Percentiles rank a stretch among this genome's conserved stretches.
These are phyloP conservation scores for Asbolus verrucosus DNA, from an alignment of 1,140 invertebrate genomes.

Conservation along the genomic window DNA sequence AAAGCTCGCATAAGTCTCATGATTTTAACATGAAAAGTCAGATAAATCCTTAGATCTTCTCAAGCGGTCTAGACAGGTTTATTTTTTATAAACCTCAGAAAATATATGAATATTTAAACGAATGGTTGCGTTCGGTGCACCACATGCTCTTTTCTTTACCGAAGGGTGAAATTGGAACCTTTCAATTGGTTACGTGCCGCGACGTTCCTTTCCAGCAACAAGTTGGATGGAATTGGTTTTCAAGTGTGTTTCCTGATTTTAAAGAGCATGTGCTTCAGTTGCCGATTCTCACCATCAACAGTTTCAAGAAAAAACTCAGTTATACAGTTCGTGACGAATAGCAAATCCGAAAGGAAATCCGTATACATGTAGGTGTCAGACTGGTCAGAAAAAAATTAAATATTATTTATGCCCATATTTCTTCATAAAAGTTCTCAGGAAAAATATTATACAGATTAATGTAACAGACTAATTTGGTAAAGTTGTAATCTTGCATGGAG, in stretches of 20 bases:
- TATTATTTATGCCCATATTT: too few species aligned
- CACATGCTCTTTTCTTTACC: neutral
- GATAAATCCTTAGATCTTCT: neutral
- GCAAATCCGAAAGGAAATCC: too few species aligned
- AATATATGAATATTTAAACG: conserved; percentile 16
- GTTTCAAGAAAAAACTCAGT: too few species aligned
- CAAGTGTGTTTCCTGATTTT: conserved; percentile 11
- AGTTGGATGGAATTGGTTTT: conserved; percentile 14
- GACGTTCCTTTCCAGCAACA: conserved; percentile 22
- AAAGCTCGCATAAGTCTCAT: too few species aligned
- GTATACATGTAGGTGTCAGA: too few species aligned
- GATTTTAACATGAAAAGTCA: neutral
- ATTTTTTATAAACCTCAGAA: neutral
- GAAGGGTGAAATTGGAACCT: conserved; percentile 18
- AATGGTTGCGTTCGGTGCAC: neutral
- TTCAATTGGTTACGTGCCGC: conserved; percentile 17
- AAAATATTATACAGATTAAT: too few species aligned
- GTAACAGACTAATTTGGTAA: too few species aligned
- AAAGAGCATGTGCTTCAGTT: neutral
- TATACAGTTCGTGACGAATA: too few species aligned
- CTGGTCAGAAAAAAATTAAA: too few species aligned
- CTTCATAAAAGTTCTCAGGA: too few species aligned
- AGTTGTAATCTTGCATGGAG: too few species aligned
- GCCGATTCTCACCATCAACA: too few species aligned
- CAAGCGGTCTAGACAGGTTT: neutral